phyloP scores from a whole-genome alignment of 2,113 vertebrate genomes.

The Ochotona curzoniae region DNA sequence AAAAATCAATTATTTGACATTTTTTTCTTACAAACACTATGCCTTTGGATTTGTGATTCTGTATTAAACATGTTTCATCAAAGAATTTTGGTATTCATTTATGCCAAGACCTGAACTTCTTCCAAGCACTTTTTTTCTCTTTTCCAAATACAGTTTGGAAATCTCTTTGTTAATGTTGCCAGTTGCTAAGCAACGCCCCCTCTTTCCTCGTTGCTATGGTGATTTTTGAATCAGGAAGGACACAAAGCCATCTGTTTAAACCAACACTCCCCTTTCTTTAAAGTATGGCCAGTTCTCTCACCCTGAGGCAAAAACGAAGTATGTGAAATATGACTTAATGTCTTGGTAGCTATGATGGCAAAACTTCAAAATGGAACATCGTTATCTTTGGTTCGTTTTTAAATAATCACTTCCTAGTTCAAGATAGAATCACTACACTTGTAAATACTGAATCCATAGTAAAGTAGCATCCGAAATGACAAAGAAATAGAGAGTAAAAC shows the following conservation, averaged over 20 bases:
- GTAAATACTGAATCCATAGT: neutral
- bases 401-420: neutral
- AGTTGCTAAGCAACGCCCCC: constrained; percentile 79
- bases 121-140: constrained; percentile 57
- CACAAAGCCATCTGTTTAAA: constrained; percentile 71
- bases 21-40: constrained; percentile 27
- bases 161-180: constrained; percentile 71
- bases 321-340: neutral
- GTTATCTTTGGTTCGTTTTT: neutral
- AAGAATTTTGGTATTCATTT: constrained; percentile 24
- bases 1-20: neutral
- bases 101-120: constrained; percentile 68
- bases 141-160: constrained; percentile 61
- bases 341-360: neutral
- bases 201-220: constrained; percentile 73
- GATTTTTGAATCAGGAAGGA: constrained; percentile 64
- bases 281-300: neutral
- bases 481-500: neutral
- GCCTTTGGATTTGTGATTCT: constrained; percentile 31
- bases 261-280: constrained; percentile 32
- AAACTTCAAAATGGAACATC: neutral
- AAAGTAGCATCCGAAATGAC: neutral
- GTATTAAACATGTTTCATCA: constrained; percentile 55
- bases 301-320: neutral
- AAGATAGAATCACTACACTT: neutral